Base-by-base conservation (phyloP, 2,113 vertebrate genomes). In the Toxotes chatareus region DNA sequence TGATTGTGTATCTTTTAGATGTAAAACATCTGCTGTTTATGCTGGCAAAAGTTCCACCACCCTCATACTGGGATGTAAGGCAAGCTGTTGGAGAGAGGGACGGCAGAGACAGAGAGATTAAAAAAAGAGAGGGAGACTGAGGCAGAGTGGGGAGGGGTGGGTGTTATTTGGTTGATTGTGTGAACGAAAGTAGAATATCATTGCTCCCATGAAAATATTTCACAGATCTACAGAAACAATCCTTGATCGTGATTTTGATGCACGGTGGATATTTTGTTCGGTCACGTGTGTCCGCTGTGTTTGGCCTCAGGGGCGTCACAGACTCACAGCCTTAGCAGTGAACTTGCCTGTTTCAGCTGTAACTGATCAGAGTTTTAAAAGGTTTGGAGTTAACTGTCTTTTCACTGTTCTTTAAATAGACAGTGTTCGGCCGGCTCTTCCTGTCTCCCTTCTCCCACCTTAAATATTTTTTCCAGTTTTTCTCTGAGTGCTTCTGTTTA, bases 1-100 rank as follows among this genome's bases (percentile, higher is more conserved):
- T 59, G 62, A 56, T 70, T 83, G 84, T 91, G 74, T 89, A 51
- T 87, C 74, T 79, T 83, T 78, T 53, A 49, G 38, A 88, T 73
- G 81, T 46, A 56, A 80, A 91, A 83, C 88, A 90, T 88, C 81
- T 91, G 91, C 80, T 91, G 76, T 87, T 92, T 87, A 44, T 69
- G 83, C 80, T 82, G 74, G 65, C 34, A 80, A 60, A 44, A 21
- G 72, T 31, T 70, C 69, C 56, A 21, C 7, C 69, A 14, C 63
- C 51, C 56, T 80, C 56, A 34, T 4, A 61, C 53, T 0, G 40
- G 34, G 38, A 73, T 21, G 84, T 46, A 67, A 65, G 64, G 57
- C 63, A 55, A 61, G 23, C 80, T 73, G 46, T 10, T 3, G 63
- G 19, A 70, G 56, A 46, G 21, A 61, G 60, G 2, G 21, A 42